These are phyloP conservation scores for Andrena chrysosceles DNA, from an alignment of 2,888 invertebrate species.

Conservation along the genomic window DNA sequence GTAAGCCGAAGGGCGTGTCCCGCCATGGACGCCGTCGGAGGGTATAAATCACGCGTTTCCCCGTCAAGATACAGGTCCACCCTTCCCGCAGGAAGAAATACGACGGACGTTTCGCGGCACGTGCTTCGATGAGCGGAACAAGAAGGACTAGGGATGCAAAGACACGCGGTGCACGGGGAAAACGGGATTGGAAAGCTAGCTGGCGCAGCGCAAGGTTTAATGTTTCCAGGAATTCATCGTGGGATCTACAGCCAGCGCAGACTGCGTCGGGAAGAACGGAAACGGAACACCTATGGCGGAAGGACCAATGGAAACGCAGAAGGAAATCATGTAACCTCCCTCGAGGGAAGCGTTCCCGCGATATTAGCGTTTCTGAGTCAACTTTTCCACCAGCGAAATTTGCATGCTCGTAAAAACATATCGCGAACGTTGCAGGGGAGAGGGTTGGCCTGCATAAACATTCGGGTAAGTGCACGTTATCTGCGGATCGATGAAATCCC, in stretches of 20 bases:
- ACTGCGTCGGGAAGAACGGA: background rate
- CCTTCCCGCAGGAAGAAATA: constrained; percentile 43
- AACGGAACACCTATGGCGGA: constrained; percentile 6
- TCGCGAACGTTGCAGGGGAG: constrained; percentile 12
- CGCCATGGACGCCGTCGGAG: background rate
- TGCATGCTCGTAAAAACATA: constrained; percentile 28
- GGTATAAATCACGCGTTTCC: constrained; percentile 59
- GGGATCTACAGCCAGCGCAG: constrained; percentile 5
- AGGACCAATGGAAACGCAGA: constrained; percentile 4
- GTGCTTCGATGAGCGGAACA: background rate
- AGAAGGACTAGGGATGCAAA: background rate
- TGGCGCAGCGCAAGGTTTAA: constrained; percentile 2
- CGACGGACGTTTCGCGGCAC: constrained; percentile 48
- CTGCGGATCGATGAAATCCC: background rate
- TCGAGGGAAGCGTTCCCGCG: constrained; percentile 9
- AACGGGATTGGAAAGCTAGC: constrained; percentile 20
- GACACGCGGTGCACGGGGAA: background rate
- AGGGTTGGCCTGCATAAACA: constrained; percentile 6
- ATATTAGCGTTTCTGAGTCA: constrained; percentile 21
- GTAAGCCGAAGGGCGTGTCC: constrained; percentile 52
- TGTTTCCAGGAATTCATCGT: constrained; percentile 36
- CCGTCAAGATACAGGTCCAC: constrained; percentile 43
- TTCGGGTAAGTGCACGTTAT: background rate
- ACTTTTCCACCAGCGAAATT: constrained; percentile 25
- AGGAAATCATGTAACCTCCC: background rate